A percentile compares a stretch with the other conserved stretches of the same genome.
phyloP scores from a whole-genome alignment of 2,888 invertebrate species.

The Clitarchus hookeri region DNA sequence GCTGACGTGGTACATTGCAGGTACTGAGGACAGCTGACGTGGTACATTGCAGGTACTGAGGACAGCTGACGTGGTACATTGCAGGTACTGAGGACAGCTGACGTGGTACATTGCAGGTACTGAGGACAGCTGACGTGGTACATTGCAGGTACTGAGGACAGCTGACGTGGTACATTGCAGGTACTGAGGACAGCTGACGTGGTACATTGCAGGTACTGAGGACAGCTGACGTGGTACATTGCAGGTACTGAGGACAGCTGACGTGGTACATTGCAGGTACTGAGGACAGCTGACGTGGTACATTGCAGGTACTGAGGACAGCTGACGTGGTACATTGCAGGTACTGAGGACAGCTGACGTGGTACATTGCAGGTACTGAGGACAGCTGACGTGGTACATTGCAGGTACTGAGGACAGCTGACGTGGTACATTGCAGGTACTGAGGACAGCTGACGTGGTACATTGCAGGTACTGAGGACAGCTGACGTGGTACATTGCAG shows the following conservation, averaged over 20 bases:
- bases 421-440: conserved; percentile 59
- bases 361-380: conserved; percentile 61
- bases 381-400: no score
- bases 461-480: conserved; percentile 59
- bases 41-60: conserved; percentile 61
- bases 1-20: conserved; percentile 41
- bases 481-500: conserved; percentile 41
- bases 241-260: conserved; percentile 58
- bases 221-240: no score
- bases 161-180: conserved; percentile 41
- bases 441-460: no score
- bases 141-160: conserved; percentile 59
- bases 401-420: conserved; percentile 58
- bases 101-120: conserved; percentile 59
- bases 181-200: conserved; percentile 57
- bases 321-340: conserved; percentile 41
- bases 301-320: conserved; percentile 59
- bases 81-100: conserved; percentile 58
- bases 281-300: no score
- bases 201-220: conserved; percentile 61
- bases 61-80: no score
- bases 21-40: conserved; percentile 57
- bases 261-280: conserved; percentile 59
- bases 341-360: conserved; percentile 57
- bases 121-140: no score